These are phyloP conservation scores for Autographa pulchrina DNA, from an alignment of 2,888 invertebrate species.

Conservation along the genomic window DNA sequence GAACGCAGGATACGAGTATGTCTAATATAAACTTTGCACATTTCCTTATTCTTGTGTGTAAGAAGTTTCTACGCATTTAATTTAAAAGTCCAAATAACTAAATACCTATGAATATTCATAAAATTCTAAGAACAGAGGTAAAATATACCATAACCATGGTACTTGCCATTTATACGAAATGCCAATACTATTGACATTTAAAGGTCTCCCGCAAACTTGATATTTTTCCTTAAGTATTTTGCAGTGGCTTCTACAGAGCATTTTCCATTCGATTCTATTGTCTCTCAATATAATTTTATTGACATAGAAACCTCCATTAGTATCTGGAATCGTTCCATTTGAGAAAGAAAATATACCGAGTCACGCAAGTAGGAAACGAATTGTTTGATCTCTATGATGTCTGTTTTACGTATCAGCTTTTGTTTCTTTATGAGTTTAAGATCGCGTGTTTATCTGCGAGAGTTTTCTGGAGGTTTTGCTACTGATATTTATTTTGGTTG, in stretches of 20 bases:
- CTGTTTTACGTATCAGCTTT: slow-evolving; percentile 18
- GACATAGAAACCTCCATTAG: slow-evolving; percentile 14
- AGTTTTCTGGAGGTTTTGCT: not conserved
- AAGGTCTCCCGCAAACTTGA: not conserved
- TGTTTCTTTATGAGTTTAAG: slow-evolving; percentile 16
- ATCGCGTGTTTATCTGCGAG: not conserved
- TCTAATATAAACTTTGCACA: no score
- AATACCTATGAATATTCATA: not conserved
- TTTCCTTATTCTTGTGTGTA: no score
- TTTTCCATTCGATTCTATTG: slow-evolving; percentile 4
- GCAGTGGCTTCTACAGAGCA: not conserved
- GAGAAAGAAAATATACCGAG: slow-evolving; percentile 26
- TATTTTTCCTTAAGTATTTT: slow-evolving; percentile 4
- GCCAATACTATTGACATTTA: slow-evolving; percentile 31
- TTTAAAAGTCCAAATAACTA: not conserved
- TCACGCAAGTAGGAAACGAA: slow-evolving; percentile 42
- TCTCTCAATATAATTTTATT: slow-evolving; percentile 27
- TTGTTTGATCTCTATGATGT: slow-evolving; percentile 24
- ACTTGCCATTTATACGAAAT: slow-evolving; percentile 15
- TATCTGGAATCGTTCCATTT: slow-evolving; percentile 11
- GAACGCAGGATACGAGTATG: no score
- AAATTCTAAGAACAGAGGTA: not conserved
- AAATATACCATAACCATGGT: not conserved
- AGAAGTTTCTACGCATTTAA: no score
- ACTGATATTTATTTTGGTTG: not conserved